Conservation (phyloP, 2,888 invertebrate species). For the Synanthedon tipuliformis region DNA sequence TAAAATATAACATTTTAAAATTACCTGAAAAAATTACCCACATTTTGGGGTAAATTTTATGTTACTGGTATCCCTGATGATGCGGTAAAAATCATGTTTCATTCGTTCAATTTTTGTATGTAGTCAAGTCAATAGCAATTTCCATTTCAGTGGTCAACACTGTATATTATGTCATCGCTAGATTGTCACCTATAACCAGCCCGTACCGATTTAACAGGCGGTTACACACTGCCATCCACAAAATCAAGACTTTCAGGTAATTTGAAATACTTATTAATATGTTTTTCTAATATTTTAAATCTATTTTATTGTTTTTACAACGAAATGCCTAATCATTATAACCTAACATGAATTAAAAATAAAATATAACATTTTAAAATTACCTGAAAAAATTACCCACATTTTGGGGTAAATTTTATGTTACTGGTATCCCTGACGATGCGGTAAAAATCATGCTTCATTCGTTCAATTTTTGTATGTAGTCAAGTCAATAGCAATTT, state of each 20-base stretch:
- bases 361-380: too few species aligned
- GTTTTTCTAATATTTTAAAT: not conserved
- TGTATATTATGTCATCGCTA: constrained; percentile 47
- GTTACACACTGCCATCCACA: constrained; percentile 63
- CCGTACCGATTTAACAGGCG: constrained; percentile 58
- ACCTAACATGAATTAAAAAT: not conserved
- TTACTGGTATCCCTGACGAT: constrained; percentile 7
- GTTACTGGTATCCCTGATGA: constrained; percentile 6
- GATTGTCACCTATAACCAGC: constrained; percentile 60
- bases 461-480: too few species aligned
- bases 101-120: too few species aligned
- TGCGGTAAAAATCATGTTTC: constrained; percentile 13
- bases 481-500: too few species aligned
- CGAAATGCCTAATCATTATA: not conserved
- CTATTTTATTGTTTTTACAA: not conserved
- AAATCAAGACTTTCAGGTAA: constrained; percentile 63
- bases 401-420: not conserved
- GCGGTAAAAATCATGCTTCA: constrained; percentile 12
- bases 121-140: too few species aligned
- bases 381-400: not conserved
- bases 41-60: not conserved
- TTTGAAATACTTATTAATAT: not conserved
- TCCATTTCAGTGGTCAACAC: constrained; percentile 7
- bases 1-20: not conserved
- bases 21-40: not conserved